A percentile compares a stretch with the other conserved stretches of the same genome.
Evolutionary conservation across 2,113 vertebrate species (phyloP).

Genomic region (Dromiciops gliroides): DNA sequence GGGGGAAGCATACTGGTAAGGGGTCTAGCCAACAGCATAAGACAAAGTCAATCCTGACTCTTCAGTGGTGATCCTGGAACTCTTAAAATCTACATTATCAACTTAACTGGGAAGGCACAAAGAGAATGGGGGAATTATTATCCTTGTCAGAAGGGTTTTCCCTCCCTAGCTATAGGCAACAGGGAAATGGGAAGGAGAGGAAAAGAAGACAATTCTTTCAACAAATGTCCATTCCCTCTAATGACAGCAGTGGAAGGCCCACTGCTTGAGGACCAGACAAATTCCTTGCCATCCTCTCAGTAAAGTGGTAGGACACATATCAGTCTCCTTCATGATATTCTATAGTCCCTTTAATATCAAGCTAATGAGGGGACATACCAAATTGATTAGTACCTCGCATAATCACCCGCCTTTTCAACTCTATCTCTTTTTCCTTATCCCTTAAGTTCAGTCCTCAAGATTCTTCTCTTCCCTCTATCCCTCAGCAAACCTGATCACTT

Average conservation of each 20-base stretch:
- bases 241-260: background rate
- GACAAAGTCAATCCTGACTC: background rate
- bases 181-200: background rate
- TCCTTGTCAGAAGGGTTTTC: background rate
- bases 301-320: background rate
- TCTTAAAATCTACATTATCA: background rate
- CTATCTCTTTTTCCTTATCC: background rate
- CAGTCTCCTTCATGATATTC: background rate
- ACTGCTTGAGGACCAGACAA: background rate
- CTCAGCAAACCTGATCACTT: background rate
- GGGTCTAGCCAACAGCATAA: background rate
- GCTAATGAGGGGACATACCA: background rate
- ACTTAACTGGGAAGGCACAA: background rate
- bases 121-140: background rate
- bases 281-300: background rate
- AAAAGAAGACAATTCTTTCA: background rate
- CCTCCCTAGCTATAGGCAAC: background rate
- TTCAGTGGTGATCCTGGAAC: background rate
- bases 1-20: background rate
- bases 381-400: background rate
- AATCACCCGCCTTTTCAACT: background rate
- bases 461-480: background rate
- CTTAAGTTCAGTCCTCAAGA: background rate
- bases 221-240: background rate
- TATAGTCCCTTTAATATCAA: background rate